Percentiles rank a stretch among this genome's conserved stretches.
Evolutionary conservation across 2,797 vertebrate genomes (phyloP).

Genomic region (Cirrhinus mrigala): DNA sequence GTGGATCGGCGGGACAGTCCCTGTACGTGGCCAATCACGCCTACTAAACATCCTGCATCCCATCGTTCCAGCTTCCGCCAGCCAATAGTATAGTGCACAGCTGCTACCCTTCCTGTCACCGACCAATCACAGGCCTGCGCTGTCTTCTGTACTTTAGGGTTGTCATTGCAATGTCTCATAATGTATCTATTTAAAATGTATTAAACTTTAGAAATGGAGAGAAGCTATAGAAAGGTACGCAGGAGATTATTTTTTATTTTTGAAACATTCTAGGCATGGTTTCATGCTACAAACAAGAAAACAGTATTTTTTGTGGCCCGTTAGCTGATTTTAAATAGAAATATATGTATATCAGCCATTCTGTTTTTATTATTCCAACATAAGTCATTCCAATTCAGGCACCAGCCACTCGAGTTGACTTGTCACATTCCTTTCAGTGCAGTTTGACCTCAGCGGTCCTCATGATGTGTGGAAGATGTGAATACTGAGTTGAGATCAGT

Average conservation of each 20-base stretch:
- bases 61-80: slow-evolving; percentile 68
- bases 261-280: not conserved
- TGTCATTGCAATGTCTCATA: slow-evolving; percentile 66
- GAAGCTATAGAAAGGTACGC: not conserved
- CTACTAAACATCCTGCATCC: slow-evolving; percentile 82
- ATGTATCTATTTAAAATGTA: slow-evolving; percentile 69
- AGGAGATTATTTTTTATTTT: slow-evolving; percentile 6
- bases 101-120: slow-evolving; percentile 73
- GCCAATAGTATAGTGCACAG: slow-evolving; percentile 77
- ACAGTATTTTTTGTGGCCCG: slow-evolving; percentile 42
- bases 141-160: slow-evolving; percentile 83
- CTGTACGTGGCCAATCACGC: slow-evolving; percentile 95
- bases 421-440: slow-evolving; percentile 69
- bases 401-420: slow-evolving; percentile 21
- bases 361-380: not conserved
- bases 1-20: slow-evolving; percentile 83
- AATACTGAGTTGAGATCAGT: not conserved
- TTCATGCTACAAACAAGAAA: slow-evolving; percentile 8
- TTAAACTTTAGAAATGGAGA: slow-evolving; percentile 12
- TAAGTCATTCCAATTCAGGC: slow-evolving; percentile 21
- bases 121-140: slow-evolving; percentile 78
- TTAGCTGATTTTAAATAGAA: slow-evolving; percentile 14
- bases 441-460: slow-evolving; percentile 53
- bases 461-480: slow-evolving; percentile 24
- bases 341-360: not conserved